Percentiles rank a stretch among this genome's conserved stretches.
These are phyloP conservation scores for Sarcophaga variegata DNA, from an alignment of 2,888 invertebrate species.

Conservation along the genomic window DNA sequence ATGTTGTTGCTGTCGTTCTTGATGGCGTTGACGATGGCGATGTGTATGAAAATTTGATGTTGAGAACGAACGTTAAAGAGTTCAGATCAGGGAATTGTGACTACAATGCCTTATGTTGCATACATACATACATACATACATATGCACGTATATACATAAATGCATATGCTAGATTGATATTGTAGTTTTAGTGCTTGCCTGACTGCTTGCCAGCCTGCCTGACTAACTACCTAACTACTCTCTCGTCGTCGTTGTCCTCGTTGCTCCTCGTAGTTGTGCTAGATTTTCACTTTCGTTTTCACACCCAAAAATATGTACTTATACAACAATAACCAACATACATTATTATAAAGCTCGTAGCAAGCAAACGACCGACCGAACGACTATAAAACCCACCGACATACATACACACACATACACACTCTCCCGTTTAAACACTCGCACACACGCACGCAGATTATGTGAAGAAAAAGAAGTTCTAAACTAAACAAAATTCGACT, in stretches of 20 bases:
- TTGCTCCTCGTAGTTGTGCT: constrained; percentile 71
- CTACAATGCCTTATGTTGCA: constrained; percentile 1
- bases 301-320: constrained; percentile 77
- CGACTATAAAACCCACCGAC: constrained; percentile 1
- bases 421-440: background rate
- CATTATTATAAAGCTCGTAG: constrained; percentile 47
- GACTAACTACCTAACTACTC: constrained; percentile 59
- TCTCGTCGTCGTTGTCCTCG: constrained; percentile 62
- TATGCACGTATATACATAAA: background rate
- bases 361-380: constrained; percentile 43
- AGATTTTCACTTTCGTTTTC: constrained; percentile 81
- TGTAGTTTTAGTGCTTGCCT: constrained; percentile 37
- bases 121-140: background rate
- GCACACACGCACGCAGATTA: background rate
- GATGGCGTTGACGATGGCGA: background rate
- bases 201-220: background rate
- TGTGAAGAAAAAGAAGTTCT: background rate
- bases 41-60: background rate
- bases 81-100: constrained; percentile 20
- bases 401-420: constrained; percentile 20
- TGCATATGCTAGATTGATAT: constrained; percentile 37
- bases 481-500: constrained; percentile 19
- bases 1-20: background rate
- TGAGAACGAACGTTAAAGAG: background rate
- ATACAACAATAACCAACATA: constrained; percentile 52